Evolutionary conservation across 2,888 invertebrate species (phyloP).

Genomic region (Biston betularia): DNA sequence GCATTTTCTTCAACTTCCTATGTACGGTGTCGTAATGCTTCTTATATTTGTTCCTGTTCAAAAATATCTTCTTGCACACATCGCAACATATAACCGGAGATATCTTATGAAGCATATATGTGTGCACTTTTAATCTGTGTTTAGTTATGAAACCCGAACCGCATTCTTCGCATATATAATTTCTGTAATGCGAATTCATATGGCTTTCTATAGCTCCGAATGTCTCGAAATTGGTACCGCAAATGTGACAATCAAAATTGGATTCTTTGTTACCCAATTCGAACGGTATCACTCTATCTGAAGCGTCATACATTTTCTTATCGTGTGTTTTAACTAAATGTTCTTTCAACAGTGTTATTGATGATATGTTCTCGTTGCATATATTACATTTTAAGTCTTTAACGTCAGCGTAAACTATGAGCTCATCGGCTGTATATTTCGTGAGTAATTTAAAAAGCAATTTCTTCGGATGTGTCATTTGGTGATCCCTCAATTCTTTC

Average conservation of each 20-base stretch:
- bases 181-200: constrained; percentile 76
- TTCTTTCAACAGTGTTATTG: constrained; percentile 62
- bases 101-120: constrained; percentile 64
- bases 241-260: constrained; percentile 65
- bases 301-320: constrained; percentile 64
- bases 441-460: constrained; percentile 51
- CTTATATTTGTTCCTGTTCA: constrained; percentile 64
- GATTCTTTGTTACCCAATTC: constrained; percentile 59
- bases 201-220: constrained; percentile 75
- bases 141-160: constrained; percentile 74
- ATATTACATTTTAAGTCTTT: constrained; percentile 65
- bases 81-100: constrained; percentile 51
- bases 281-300: constrained; percentile 72
- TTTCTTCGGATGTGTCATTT: constrained; percentile 56
- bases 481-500: constrained; percentile 56
- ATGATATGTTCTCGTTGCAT: constrained; percentile 56
- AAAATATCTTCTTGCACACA: constrained; percentile 66
- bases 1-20: constrained; percentile 64
- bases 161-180: constrained; percentile 75
- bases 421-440: constrained; percentile 64
- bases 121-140: constrained; percentile 69
- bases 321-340: constrained; percentile 66
- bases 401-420: constrained; percentile 73
- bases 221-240: constrained; percentile 70
- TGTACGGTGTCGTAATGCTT: constrained; percentile 70